phyloP scores from a whole-genome alignment of 2,797 vertebrate species.

The Chloroceryle inda region DNA sequence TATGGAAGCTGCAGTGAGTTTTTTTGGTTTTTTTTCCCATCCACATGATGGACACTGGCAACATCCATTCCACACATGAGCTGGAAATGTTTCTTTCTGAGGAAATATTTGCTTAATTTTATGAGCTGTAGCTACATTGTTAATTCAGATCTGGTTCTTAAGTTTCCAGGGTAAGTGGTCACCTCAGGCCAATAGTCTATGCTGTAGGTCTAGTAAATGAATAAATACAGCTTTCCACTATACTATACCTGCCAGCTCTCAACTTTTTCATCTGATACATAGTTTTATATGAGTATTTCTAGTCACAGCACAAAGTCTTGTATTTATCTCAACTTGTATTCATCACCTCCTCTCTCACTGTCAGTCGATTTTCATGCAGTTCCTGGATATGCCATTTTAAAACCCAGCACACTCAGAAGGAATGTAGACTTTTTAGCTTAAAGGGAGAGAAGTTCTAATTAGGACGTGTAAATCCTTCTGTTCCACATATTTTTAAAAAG shows the following conservation, averaged over 20 bases:
- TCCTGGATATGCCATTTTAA: slow-evolving; percentile 9
- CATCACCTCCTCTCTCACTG: neutral
- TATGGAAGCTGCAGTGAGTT: neutral
- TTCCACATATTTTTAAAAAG: slow-evolving; percentile 53
- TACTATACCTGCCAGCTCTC: slow-evolving; percentile 11
- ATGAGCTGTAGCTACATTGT: slow-evolving; percentile 52
- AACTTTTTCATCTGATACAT: slow-evolving; percentile 3
- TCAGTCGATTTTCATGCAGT: neutral
- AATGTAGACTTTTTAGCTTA: slow-evolving; percentile 29
- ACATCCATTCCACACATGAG: neutral
- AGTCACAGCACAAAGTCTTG: neutral
- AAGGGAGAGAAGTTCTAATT: slow-evolving; percentile 62
- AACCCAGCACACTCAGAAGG: slow-evolving; percentile 11
- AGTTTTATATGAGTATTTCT: slow-evolving; percentile 22
- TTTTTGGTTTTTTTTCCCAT: neutral
- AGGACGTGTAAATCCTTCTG: slow-evolving; percentile 72
- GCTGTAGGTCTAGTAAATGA: slow-evolving; percentile 71
- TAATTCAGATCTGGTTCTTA: slow-evolving; percentile 65
- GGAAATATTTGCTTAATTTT: slow-evolving; percentile 75
- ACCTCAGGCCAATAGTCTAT: slow-evolving; percentile 50
- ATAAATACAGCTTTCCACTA: slow-evolving; percentile 26
- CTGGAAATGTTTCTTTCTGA: slow-evolving; percentile 27
- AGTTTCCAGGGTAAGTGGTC: slow-evolving; percentile 51
- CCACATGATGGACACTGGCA: neutral
- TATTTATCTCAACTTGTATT: slow-evolving; percentile 1